phyloP scores from a whole-genome alignment of 1,140 invertebrate species.

The Neodiprion virginianus region DNA sequence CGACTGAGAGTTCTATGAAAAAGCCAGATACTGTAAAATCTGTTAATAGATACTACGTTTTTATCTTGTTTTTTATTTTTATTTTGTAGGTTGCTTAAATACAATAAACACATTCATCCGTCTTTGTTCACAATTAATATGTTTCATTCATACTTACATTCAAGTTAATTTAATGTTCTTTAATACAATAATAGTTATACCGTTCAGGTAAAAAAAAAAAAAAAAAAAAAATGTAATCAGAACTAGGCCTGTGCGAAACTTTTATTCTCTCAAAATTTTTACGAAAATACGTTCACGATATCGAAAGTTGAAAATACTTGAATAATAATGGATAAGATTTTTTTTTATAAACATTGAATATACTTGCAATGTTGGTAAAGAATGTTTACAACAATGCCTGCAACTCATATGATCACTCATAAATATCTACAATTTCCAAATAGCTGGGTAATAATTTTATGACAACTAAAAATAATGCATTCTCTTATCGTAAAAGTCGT shows the following conservation, averaged over 20 bases:
- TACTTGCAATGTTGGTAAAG: neutral
- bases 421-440: neutral
- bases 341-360: neutral
- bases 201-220: constrained; percentile 34
- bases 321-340: neutral
- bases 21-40: constrained; percentile 45
- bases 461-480: neutral
- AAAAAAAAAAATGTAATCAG: constrained; percentile 32
- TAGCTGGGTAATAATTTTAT: neutral
- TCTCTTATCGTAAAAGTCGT: no score
- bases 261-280: neutral
- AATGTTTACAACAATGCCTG: neutral
- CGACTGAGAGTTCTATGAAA: no score
- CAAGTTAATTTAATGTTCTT: constrained; percentile 32
- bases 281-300: neutral
- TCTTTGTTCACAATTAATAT: constrained; percentile 40
- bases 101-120: constrained; percentile 49
- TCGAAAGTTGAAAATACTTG: neutral
- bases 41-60: constrained; percentile 44
- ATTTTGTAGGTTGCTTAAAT: constrained; percentile 45
- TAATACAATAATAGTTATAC: constrained; percentile 29
- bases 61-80: constrained; percentile 36
- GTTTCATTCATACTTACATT: constrained; percentile 36
- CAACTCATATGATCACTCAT: neutral
- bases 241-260: constrained; percentile 33